Base-by-base conservation (phyloP, 2,888 invertebrate genomes). In the Thelaira solivaga region DNA sequence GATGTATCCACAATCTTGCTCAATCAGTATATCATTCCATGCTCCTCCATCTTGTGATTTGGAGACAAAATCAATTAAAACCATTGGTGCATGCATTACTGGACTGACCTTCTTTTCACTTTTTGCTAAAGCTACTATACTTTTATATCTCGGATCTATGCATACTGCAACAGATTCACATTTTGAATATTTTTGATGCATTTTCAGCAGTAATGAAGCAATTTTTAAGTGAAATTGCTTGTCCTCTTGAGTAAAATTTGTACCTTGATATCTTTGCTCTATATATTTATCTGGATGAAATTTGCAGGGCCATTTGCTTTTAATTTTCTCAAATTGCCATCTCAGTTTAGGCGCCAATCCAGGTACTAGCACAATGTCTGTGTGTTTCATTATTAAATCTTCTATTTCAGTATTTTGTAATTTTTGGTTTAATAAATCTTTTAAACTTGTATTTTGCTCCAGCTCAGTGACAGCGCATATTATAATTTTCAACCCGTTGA, bases 21-120 rank as follows among this genome's bases (percentile, higher is more conserved):
- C 36, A 1, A 87, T 80, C 4, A n/a, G 18, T 39, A 18, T 4
- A 8, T 26, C 34, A 36, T 77, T 29, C 93, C 93, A 95, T 0
- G 92, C 93, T 0, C 96, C 96, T 0, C 95, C 95, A 47, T 93
- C 92, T 89, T 97, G 97, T 4, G 93, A 92, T 83, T 91, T 91
- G 0, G 98, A 96, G 2, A 98, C 95, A 82, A 94, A 91, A 88
- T 97, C 97, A 67, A 97, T 91, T 8, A 94, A 94, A 34, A 96
- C 89, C 95, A 98, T 97, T 0, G 93, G 90, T 3, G 96, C 93
- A 89, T 98, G 98, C 86, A 94, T 93, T 51, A 95, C 88, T 0
- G 95, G 95, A 89, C 95, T 94, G n/a, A 79, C 67, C 1, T 90
- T 83, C 31, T 90, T 86, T 65, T 90, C 87, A 79, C 90, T 76